Evolutionary conservation across 2,888 invertebrate species (phyloP), one percentile per base, ranked within the genome.

Genomic region (Athetis lepigone): DNA sequence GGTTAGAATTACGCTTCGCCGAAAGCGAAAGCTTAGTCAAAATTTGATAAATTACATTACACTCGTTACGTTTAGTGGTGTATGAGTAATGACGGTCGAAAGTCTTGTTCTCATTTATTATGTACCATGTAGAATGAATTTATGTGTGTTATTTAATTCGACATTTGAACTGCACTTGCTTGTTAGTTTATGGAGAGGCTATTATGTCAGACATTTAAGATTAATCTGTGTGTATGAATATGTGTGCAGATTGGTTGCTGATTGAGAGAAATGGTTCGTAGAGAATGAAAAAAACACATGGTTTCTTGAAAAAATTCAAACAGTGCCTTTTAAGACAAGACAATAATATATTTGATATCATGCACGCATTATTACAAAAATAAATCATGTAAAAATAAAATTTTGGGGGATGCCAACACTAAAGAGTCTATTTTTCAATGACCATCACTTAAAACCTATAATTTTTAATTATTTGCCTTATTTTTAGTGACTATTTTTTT

Each of bases 1-100:
- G 16, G 33, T 27, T 43, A 18, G 67, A 37, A 19, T 18, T 40
- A 69, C 46, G 18, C 29, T 46, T 39, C 23, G 49, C 51, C 61
- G 76, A 82, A 80, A 82, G 80, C 71, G 83, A 82, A 82, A 83
- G 77, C 69, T 71, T 43, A 49, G 47, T 19, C 56, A 58, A 55
- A 67, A 64, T 68, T 75, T 72, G 69, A 75, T 62, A 65, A 51
- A 81, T 80, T 57, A 58, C 62, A 73, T 66, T 76, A 66, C 57
- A 62, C 70, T 68, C 45, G 64, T 75, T 79, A 66, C 56, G 59
- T 69, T 58, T 43, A 52, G 49, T 47, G 64, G 39, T 47, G 62
- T 75, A 64, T 65, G 58, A 60, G 39, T 58, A 58, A 73, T 80
- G 67, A 54, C 46, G 45, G 45, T 68, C 18, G 62, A 69, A 72